Conservation (phyloP, 2,888 invertebrate species). For the Notocelia uddmanniana region DNA sequence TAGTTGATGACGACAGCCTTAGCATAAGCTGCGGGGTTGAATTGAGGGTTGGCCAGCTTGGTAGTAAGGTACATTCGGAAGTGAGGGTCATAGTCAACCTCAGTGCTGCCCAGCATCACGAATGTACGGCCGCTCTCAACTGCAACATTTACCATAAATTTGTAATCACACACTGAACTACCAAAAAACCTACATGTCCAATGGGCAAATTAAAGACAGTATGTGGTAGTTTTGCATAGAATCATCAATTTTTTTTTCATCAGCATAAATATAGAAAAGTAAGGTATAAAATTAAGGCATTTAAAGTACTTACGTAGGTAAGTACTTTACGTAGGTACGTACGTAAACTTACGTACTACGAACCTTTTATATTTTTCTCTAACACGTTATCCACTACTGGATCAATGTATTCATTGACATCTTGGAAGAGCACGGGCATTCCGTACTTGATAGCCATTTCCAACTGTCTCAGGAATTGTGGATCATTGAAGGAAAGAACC, state of each 20-base stretch:
- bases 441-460: conserved; percentile 97
- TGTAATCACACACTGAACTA: no score
- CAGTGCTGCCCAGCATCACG: conserved; percentile 94
- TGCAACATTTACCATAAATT: conserved; percentile 52
- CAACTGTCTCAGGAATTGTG: conserved; percentile 93
- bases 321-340: no score
- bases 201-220: no score
- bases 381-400: conserved; percentile 95
- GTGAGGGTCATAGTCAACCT: conserved; percentile 95
- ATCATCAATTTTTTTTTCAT: no score
- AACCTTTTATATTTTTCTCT: conserved; percentile 93
- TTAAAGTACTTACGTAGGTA: no score
- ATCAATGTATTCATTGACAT: conserved; percentile 96
- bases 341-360: conserved; percentile 35
- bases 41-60: conserved; percentile 94
- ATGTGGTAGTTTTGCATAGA: no score
- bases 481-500: conserved; percentile 92
- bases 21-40: conserved; percentile 94
- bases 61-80: conserved; percentile 96
- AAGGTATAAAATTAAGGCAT: no score
- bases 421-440: conserved; percentile 94
- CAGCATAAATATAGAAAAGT: no score
- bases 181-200: no score
- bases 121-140: conserved; percentile 91
- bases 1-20: conserved; percentile 96